A percentile compares a stretch with the other conserved stretches of the same genome.
Evolutionary conservation across 1,140 invertebrate species (phyloP).

Genomic region (Chrysomallon squamiferum): DNA sequence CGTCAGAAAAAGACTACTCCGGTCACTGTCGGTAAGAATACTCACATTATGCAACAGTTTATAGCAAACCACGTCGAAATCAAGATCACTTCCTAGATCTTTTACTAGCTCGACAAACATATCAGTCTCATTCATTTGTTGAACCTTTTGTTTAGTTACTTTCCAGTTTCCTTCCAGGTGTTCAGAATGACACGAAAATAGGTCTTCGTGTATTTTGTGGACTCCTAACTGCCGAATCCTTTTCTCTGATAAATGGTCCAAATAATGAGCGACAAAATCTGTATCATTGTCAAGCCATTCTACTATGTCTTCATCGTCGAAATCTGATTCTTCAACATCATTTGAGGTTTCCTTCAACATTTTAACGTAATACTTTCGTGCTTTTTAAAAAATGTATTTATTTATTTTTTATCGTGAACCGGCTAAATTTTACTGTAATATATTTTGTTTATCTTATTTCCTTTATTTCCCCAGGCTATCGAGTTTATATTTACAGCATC

Average conservation of each 20-base stretch:
- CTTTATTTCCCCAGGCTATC: no score
- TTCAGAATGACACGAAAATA: neutral
- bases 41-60: constrained; percentile 94
- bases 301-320: constrained; percentile 29
- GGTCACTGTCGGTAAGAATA: constrained; percentile 85
- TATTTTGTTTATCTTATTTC: no score
- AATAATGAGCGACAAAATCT: neutral
- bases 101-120: constrained; percentile 93
- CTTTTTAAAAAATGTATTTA: no score
- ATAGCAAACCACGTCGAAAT: constrained; percentile 87
- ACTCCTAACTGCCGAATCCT: neutral
- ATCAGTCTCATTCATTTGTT: constrained; percentile 84
- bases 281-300: neutral
- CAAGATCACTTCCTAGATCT: constrained; percentile 93
- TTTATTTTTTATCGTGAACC: no score
- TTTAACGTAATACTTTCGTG: no score
- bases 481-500: no score
- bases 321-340: constrained; percentile 4
- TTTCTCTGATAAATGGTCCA: neutral
- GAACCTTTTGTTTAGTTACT: neutral
- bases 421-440: no score
- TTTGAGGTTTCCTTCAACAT: no score
- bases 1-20: constrained; percentile 89
- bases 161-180: neutral
- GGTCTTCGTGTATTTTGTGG: neutral